Conservation (phyloP, 1,140 invertebrate genomes). For the Coptotermes formosanus region DNA sequence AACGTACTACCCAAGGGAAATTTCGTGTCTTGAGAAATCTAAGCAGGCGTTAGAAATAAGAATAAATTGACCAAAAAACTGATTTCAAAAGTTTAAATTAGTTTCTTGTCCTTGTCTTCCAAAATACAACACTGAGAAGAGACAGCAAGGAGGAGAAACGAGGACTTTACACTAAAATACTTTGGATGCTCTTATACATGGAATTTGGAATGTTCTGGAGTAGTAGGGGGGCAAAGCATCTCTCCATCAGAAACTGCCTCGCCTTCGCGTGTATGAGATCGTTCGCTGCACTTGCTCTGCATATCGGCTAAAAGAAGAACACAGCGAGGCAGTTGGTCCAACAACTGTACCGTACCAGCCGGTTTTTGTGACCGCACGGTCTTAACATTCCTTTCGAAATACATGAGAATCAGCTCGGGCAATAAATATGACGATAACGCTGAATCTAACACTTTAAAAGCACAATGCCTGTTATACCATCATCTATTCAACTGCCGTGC, state of each 20-base stretch:
- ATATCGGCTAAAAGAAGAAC: not conserved
- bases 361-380: not conserved
- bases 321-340: not conserved
- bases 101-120: constrained; percentile 3
- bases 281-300: not conserved
- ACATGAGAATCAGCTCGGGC: not conserved
- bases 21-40: constrained; percentile 6
- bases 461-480: too few relatives aligned
- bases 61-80: constrained; percentile 19
- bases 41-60: not conserved
- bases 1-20: not conserved
- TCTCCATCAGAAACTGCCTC: not conserved
- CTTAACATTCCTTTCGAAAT: not conserved
- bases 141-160: not conserved
- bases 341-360: not conserved
- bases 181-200: constrained; percentile 3
- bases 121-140: constrained; percentile 5
- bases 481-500: too few relatives aligned
- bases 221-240: not conserved
- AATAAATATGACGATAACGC: too few relatives aligned
- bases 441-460: too few relatives aligned
- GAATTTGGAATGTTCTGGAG: not conserved
- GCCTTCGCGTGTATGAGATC: not conserved
- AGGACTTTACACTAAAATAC: not conserved
- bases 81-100: constrained; percentile 17